Percentiles rank a stretch among this genome's conserved stretches.
These are phyloP conservation scores for Acrocephalus kingi DNA, from an alignment of 2,113 vertebrate genomes.

Conservation along the genomic window DNA sequence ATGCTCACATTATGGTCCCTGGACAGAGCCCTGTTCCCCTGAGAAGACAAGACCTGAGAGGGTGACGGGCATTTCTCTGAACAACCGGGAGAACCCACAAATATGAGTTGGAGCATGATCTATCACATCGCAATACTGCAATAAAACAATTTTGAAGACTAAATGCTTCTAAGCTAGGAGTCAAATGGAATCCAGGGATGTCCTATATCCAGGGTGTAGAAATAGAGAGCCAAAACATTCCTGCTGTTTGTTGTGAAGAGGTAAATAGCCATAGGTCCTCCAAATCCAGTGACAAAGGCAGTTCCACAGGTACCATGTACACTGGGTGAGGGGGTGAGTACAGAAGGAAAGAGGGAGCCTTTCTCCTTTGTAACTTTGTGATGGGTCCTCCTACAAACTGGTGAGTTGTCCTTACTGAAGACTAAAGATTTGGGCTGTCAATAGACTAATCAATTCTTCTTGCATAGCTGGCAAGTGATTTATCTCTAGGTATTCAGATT, in stretches of 20 bases:
- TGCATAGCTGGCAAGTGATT: not conserved
- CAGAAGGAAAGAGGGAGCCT: not conserved
- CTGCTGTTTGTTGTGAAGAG: not conserved
- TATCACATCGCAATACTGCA: not conserved
- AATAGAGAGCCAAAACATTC: not conserved
- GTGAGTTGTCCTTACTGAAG: not conserved
- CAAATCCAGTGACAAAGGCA: not conserved
- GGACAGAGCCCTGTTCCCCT: not conserved
- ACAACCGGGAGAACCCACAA: not conserved
- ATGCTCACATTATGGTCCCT: no score
- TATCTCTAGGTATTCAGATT: not conserved
- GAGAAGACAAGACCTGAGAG: not conserved
- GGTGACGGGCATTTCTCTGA: not conserved
- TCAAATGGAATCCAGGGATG: not conserved
- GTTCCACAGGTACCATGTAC: not conserved
- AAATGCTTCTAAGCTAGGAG: not conserved
- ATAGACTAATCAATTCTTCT: not conserved
- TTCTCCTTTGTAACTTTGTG: not conserved
- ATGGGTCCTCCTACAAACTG: not conserved
- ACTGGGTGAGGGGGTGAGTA: accelerated
- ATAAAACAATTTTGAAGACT: not conserved
- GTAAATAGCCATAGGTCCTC: not conserved
- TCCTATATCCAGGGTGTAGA: not conserved
- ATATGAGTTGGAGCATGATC: not conserved
- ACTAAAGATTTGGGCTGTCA: not conserved